Evolutionary conservation across 2,888 invertebrate species (phyloP).

Genomic region (Sipunculus nudus): DNA sequence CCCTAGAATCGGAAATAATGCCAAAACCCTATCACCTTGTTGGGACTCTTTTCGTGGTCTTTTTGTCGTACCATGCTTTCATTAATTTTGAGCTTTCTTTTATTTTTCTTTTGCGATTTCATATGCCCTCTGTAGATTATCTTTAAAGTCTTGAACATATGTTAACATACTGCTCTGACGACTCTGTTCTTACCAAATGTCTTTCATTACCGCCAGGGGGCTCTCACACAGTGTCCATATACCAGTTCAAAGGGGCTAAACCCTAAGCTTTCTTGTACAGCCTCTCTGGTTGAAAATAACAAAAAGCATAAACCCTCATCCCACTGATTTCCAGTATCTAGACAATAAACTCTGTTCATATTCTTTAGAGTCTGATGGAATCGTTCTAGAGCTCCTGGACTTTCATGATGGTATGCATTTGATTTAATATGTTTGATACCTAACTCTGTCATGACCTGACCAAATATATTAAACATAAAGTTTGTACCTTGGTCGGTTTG

Average conservation of each 20-base stretch:
- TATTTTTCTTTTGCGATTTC: not conserved
- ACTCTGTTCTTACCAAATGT: not conserved
- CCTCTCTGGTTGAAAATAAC: not conserved
- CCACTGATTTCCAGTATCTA: not conserved
- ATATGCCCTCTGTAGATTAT: not conserved
- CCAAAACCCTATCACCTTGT: not conserved
- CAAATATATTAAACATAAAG: not conserved
- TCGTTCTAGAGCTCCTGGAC: not conserved
- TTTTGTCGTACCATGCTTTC: not conserved
- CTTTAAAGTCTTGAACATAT: not conserved
- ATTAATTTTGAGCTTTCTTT: not conserved
- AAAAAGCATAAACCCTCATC: not conserved
- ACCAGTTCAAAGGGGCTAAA: not conserved
- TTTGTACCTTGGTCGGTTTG: not conserved
- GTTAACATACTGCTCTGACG: not conserved
- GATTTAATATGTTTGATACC: too few species aligned
- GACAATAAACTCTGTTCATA: not conserved
- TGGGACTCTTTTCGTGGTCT: not conserved
- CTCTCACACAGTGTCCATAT: not conserved
- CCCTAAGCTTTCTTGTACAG: too few species aligned
- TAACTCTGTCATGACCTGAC: too few species aligned
- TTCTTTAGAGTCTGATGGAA: conserved; percentile 5
- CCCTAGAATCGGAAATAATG: not conserved
- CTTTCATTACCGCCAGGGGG: not conserved
- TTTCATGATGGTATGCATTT: too few species aligned